phyloP scores from a whole-genome alignment of 2,888 invertebrate genomes.

The Beris chalybata region DNA sequence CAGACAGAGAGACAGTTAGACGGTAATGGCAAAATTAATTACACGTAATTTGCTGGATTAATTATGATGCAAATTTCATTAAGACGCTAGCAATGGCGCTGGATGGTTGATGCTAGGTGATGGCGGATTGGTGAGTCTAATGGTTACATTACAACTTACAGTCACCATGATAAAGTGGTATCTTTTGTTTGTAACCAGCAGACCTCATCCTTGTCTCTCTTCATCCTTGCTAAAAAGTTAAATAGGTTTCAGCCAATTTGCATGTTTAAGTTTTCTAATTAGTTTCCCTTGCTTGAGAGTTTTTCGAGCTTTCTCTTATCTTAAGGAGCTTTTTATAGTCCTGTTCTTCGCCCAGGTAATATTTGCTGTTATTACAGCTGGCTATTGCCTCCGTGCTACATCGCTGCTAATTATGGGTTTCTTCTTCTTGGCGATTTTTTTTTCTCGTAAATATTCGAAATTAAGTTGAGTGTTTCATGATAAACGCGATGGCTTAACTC shows the following conservation, averaged over 20 bases:
- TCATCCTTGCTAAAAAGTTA: conserved; percentile 23
- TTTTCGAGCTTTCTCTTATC: not conserved
- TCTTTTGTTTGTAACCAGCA: not conserved
- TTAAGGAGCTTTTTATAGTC: conserved; percentile 14
- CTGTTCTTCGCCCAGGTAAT: conserved; percentile 10
- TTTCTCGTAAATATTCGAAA: not conserved
- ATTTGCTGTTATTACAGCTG: conserved; percentile 6
- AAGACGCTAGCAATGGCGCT: conserved; percentile 14
- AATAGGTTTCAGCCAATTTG: conserved; percentile 33
- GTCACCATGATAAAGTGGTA: not conserved
- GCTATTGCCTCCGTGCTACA: too few species aligned
- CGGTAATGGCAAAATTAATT: conserved; percentile 43
- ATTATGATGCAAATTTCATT: conserved; percentile 40
- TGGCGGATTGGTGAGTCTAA: not conserved
- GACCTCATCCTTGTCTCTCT: not conserved
- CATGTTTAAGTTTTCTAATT: conserved; percentile 34
- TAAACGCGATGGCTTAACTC: too few species aligned
- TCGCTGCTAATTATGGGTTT: too few species aligned
- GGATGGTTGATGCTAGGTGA: not conserved
- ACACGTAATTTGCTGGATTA: conserved; percentile 44
- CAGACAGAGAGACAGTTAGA: not conserved
- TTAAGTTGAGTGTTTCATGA: conserved; percentile 22
- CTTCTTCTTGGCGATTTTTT: too few species aligned
- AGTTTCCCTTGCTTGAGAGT: not conserved
- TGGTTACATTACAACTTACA: too few species aligned